phyloP scores from a whole-genome alignment of 1,140 invertebrate species.

The Diploscapter pachys region DNA sequence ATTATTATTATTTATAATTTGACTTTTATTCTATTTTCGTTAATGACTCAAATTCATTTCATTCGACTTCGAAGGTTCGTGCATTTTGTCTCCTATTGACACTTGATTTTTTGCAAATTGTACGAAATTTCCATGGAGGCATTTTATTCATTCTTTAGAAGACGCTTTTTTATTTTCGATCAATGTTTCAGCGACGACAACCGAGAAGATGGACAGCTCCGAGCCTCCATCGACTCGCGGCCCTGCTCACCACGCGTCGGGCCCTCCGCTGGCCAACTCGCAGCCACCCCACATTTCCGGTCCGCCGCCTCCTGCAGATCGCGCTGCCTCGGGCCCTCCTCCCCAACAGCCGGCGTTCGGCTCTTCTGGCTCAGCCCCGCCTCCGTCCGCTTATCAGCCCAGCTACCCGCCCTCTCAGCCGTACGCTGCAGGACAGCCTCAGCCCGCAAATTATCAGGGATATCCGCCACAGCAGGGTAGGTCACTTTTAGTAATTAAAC shows the following conservation, averaged over 20 bases:
- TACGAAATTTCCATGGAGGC: too few relatives aligned
- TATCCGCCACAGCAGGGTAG: too few relatives aligned
- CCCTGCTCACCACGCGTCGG: constrained; percentile 5
- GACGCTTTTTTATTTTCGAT: constrained; percentile 9
- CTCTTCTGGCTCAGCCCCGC: constrained; percentile 23
- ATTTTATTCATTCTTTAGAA: neutral
- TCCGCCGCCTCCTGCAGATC: constrained; percentile 21
- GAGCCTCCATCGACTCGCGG: constrained; percentile 13
- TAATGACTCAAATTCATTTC: too few relatives aligned
- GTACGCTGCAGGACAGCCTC: constrained; percentile 26
- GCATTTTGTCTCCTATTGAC: too few relatives aligned
- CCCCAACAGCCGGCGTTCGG: constrained; percentile 31
- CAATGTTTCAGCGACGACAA: constrained; percentile 23
- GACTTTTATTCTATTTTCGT: too few relatives aligned
- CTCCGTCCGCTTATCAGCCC: constrained; percentile 20
- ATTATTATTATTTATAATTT: too few relatives aligned
- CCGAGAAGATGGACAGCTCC: constrained; percentile 30
- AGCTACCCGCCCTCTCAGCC: constrained; percentile 16
- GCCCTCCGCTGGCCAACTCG: constrained; percentile 15
- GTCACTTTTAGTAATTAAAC: too few relatives aligned
- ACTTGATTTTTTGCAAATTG: too few relatives aligned
- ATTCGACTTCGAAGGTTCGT: too few relatives aligned
- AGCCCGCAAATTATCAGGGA: neutral
- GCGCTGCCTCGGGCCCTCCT: constrained; percentile 1
- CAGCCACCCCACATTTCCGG: constrained; percentile 40